A percentile compares a stretch with the other conserved stretches of the same genome.
phyloP scores from a whole-genome alignment of 1,140 invertebrate genomes.

The Lepidurus apus region DNA sequence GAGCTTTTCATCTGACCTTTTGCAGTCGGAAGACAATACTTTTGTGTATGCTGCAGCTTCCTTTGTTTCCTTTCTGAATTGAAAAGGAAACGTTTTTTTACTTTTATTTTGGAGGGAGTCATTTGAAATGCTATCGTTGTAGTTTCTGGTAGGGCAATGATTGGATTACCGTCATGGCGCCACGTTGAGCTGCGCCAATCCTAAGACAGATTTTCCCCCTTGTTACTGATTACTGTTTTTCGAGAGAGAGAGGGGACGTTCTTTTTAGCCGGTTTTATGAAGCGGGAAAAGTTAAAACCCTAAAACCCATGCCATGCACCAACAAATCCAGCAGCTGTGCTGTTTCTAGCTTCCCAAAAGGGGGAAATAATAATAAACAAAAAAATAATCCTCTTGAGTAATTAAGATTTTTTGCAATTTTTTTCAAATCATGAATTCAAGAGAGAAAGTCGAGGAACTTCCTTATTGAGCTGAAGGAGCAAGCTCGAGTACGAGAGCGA shows the following conservation, averaged over 20 bases:
- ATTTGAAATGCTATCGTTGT: conserved; percentile 6
- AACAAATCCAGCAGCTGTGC: not conserved
- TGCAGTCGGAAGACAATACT: not conserved
- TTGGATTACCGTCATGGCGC: conserved; percentile 15
- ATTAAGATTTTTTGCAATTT: not conserved
- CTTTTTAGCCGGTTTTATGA: not conserved
- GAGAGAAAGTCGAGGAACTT: not conserved
- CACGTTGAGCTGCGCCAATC: conserved; percentile 11
- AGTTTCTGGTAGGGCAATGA: not conserved
- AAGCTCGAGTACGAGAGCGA: not conserved
- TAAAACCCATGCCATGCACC: not conserved
- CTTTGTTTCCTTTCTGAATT: not conserved
- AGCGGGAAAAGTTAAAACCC: conserved; percentile 15
- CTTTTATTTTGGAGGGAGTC: not conserved
- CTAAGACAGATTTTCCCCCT: conserved; percentile 17
- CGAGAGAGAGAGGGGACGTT: not conserved
- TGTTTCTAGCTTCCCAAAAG: not conserved
- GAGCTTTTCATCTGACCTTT: not conserved
- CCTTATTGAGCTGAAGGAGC: not conserved
- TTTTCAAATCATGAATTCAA: not conserved
- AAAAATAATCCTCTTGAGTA: not conserved
- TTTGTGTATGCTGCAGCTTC: not conserved
- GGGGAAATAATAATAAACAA: not conserved
- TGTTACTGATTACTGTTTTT: not conserved
- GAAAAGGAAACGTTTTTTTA: not conserved